Evolutionary conservation across 2,888 invertebrate species (phyloP), one percentile per base, ranked within the genome.

Genomic region (Epinotia bilunana): DNA sequence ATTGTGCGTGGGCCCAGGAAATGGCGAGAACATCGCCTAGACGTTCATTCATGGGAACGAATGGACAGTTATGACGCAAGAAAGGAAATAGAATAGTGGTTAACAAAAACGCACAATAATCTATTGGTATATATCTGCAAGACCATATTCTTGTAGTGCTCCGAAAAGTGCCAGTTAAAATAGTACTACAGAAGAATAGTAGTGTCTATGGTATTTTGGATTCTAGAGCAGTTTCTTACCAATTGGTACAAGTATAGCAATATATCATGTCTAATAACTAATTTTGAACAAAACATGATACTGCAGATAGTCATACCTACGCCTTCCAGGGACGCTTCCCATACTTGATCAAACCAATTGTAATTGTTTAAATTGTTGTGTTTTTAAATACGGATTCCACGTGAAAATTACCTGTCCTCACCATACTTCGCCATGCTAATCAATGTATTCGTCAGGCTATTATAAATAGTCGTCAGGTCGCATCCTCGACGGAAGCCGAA

Each of bases 401-500:
- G 39, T 60, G 64, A 68, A 68, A 68, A 74, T 64, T 64, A 75
- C 72, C 75, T 72, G 75, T 75, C 75, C 55, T 72, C 75, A 46
- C 72, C 67, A 53, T 60, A 70, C 75, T 75, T 75, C 72, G 71
- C 71, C 74, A 65, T 74, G 72, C 65, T 75, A 78, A 80, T 80
- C 80, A 80, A 80, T 80, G 78, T 78, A 78, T 78, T 80, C 80
- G 80, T 80, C 80, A 80, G 78, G 77, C 79, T 76, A 78, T 77
- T 78, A 91, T 87, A 91, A 91, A 92, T 91, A 92, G 90, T 82
- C 79, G 79, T 77, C 78, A 78, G 78, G 83, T 83, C 84, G 86
- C 89, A 90, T 90, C 91, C 90, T 90, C 87, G 88, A 83, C 90
- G 91, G 91, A 91, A 91, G 86, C 88, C 84, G 82, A 89, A 88